Evolutionary conservation across 2,113 vertebrate species (phyloP).

Genomic region (Geothlypis trichas): DNA sequence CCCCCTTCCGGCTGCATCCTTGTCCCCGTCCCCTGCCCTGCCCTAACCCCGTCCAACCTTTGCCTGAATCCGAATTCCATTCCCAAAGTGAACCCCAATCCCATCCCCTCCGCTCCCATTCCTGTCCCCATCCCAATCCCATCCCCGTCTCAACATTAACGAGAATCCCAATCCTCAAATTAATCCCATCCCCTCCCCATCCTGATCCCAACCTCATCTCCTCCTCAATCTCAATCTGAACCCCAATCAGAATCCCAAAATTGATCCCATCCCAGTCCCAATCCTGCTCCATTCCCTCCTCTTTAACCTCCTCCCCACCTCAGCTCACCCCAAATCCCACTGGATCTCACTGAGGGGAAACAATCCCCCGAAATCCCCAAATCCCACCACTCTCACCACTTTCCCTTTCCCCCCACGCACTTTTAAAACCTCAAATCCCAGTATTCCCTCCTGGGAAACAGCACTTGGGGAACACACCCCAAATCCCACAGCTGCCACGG

Average conservation of each 20-base stretch:
- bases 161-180: not conserved
- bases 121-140: not conserved
- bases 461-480: not conserved
- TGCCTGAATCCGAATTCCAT: not conserved
- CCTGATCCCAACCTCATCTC: no score
- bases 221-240: not conserved
- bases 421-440: not conserved
- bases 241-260: not conserved
- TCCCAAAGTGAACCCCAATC: not conserved
- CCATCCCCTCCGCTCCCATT: not conserved
- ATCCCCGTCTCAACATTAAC: no score
- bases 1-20: not conserved
- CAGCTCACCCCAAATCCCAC: not conserved
- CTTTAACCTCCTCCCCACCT: not conserved
- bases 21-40: not conserved
- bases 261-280: not conserved
- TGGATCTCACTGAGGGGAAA: rapidly evolving
- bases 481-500: not conserved
- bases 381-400: not conserved
- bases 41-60: not conserved
- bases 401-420: not conserved
- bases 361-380: not conserved
- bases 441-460: not conserved
- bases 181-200: not conserved
- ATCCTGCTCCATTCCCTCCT: not conserved